Evolutionary conservation across 64 coral and sea anemone genomes (phyloP), one percentile per base, ranked within the genome.

Genomic region (Astreopora myriophthalma): DNA sequence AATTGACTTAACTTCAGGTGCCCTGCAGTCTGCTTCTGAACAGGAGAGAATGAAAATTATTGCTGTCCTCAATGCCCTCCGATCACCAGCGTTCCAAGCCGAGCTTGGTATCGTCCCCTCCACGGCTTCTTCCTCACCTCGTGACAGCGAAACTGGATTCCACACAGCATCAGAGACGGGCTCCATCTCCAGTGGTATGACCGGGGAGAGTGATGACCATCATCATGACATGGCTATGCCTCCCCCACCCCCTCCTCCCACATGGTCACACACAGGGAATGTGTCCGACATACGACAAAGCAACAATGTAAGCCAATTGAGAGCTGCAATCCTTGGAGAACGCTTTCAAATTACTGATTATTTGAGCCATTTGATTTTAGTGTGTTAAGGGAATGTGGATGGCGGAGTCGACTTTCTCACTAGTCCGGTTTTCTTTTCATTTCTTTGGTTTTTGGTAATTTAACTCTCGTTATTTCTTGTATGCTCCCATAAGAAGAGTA

Each of bases 21-120:
- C 95, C 17, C 44, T 96, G 57, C 80, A 94, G 63, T 90, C 87
- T 28, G 95, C 95, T 1, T 73, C 91, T 20, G 95, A 96, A 29
- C 91, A 96, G 75, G 95, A 96, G 25, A 96, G 86, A 85, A 92
- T 94, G 65, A 96, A 96, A 84, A 96, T 96, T 2, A 81, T 96
- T 0, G 95, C 95, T 63, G 95, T 96, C 52, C 57, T 93, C 34
- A 93, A 92, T 46, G 91, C 95, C 8, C 58, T 96, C 9, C 49
- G 80, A 29, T 96, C 95, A 1, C 95, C 95, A 62, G 90, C 75
- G 44, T 74, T 94, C 26, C 92, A 96, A 63, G 64, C 84, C 52
- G 92, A 93, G 11, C 89, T 93, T 74, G 89, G 86, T 33, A 24
- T 86, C 8, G 72, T 37, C 3, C 85, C 64, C 9, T 72, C 95